Evolutionary conservation across 2,113 vertebrate genomes (phyloP).

Genomic region (Macrotis lagotis): DNA sequence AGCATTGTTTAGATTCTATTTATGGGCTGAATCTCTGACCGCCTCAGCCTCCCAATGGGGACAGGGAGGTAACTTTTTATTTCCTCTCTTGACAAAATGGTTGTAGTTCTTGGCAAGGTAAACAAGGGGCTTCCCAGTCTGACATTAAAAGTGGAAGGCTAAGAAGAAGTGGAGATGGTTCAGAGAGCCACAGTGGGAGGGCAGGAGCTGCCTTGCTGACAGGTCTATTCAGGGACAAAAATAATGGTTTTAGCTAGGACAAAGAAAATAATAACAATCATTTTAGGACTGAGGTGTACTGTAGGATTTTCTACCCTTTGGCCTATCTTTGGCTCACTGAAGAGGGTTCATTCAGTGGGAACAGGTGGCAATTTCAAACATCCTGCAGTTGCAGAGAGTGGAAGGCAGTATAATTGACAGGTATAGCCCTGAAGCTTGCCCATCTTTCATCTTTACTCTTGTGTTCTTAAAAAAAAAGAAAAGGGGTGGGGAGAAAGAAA

Average conservation of each 20-base stretch:
- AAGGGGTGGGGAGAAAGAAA: neutral
- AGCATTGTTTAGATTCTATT: conserved; percentile 52
- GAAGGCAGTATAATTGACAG: neutral
- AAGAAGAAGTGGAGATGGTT: neutral
- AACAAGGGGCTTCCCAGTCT: neutral
- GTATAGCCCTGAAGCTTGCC: neutral
- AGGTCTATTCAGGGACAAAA: conserved; percentile 29
- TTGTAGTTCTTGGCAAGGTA: conserved; percentile 16
- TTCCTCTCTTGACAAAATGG: neutral
- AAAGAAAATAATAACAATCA: conserved; percentile 66
- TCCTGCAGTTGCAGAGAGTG: neutral
- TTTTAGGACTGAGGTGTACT: conserved; percentile 31
- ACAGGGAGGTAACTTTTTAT: conserved; percentile 31
- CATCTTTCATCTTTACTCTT: conserved; percentile 29
- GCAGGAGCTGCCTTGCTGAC: neutral
- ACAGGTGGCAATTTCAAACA: neutral
- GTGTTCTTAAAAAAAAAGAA: neutral
- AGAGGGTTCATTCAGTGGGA: conserved; percentile 4
- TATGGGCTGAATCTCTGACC: conserved; percentile 20
- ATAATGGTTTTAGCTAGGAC: conserved; percentile 37
- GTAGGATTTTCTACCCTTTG: conserved; percentile 35
- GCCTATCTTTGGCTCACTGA: conserved; percentile 47
- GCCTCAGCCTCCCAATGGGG: conserved; percentile 7
- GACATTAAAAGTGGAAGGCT: neutral
- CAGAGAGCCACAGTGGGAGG: conserved; percentile 1